Percentiles rank a stretch among this genome's conserved stretches.
These are phyloP conservation scores for Podiceps cristatus DNA, from an alignment of 2,113 vertebrate species.

Conservation along the genomic window DNA sequence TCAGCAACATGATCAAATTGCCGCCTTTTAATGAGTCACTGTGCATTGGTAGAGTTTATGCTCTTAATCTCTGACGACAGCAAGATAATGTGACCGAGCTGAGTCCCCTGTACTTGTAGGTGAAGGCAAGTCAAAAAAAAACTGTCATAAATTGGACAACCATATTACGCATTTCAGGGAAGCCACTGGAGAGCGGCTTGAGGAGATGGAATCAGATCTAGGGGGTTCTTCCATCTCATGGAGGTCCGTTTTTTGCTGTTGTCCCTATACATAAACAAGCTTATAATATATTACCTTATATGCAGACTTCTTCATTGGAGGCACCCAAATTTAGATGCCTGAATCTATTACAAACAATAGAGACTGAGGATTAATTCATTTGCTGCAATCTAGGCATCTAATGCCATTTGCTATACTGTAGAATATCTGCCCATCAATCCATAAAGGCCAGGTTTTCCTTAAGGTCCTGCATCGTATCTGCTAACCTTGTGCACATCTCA, in stretches of 20 bases:
- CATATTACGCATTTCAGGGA: neutral
- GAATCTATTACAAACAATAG: neutral
- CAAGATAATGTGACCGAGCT: neutral
- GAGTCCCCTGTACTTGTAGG: neutral
- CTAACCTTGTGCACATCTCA: neutral
- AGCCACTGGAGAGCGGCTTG: neutral
- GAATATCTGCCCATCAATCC: neutral
- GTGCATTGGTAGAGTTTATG: neutral
- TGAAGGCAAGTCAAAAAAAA: neutral
- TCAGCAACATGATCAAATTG: neutral
- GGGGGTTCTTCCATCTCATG: neutral
- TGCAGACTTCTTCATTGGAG: neutral
- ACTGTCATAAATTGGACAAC: neutral
- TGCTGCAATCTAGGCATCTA: neutral
- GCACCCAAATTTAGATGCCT: neutral
- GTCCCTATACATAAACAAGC: neutral
- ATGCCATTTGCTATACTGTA: neutral
- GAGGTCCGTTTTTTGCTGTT: neutral
- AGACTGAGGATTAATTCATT: neutral
- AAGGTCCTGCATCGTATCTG: neutral
- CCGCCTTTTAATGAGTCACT: neutral
- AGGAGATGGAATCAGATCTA: neutral
- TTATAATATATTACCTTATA: neutral
- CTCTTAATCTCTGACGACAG: neutral
- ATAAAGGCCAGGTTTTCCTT: neutral